Evolutionary conservation across 2,113 vertebrate genomes (phyloP).

Genomic region (Saguinus imperator): DNA sequence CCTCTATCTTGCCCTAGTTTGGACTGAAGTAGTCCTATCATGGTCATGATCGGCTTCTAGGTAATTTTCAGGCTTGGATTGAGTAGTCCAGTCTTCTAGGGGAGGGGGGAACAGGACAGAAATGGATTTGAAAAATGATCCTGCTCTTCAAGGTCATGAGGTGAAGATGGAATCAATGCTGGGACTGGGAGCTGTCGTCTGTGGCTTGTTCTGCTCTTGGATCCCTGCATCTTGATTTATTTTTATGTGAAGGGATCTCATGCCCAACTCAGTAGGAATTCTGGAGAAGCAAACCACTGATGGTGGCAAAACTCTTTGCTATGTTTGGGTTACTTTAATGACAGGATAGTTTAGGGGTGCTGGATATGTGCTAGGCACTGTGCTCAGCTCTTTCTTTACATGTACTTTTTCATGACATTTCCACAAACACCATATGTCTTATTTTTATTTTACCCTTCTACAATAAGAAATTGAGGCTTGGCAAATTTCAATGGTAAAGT

Average conservation of each 20-base stretch:
- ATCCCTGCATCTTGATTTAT: constrained; percentile 37
- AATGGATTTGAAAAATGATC: constrained; percentile 68
- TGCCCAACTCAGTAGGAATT: not conserved
- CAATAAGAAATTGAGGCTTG: not conserved
- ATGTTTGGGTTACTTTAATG: constrained; percentile 14
- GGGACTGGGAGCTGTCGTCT: not conserved
- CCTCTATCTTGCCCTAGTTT: not conserved
- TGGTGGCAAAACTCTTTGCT: not conserved
- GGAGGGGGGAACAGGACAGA: not conserved
- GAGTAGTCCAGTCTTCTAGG: not conserved
- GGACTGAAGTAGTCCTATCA: not conserved
- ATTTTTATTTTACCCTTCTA: not conserved
- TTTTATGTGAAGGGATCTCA: constrained; percentile 25
- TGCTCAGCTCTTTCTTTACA: not conserved
- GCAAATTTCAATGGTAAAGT: not conserved
- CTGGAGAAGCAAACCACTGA: not conserved
- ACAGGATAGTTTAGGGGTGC: not conserved
- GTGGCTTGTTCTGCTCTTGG: constrained; percentile 23
- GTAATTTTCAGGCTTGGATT: not conserved
- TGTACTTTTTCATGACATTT: not conserved
- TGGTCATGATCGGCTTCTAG: not conserved
- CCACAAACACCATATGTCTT: not conserved
- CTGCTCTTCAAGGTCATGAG: constrained; percentile 57
- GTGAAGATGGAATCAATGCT: constrained; percentile 41
- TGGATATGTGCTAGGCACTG: not conserved